Conservation (phyloP, 2,888 invertebrate genomes). For the Lepetodrilus schrolli region DNA sequence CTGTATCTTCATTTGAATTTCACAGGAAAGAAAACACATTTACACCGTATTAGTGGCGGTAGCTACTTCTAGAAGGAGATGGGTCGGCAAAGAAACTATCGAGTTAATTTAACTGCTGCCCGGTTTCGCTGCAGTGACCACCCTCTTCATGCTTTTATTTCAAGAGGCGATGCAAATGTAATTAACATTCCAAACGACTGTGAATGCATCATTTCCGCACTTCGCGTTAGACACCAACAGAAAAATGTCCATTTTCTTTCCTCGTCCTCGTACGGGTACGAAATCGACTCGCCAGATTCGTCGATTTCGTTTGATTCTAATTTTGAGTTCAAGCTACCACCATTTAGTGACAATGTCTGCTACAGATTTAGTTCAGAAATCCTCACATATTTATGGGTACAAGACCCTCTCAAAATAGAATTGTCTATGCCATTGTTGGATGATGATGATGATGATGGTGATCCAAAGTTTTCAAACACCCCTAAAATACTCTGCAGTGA, state of each 20-base stretch:
- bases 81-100: not conserved
- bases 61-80: no score
- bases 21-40: not conserved
- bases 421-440: not conserved
- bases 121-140: conserved; percentile 29
- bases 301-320: not conserved
- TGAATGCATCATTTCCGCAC: conserved; percentile 40
- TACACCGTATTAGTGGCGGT: conserved; percentile 11
- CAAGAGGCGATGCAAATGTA: conserved; percentile 45
- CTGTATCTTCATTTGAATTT: no score
- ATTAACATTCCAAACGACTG: conserved; percentile 37
- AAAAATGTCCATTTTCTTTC: not conserved
- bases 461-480: not conserved
- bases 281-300: conserved; percentile 7
- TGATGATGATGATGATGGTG: conserved; percentile 23
- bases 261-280: not conserved
- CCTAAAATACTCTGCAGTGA: conserved; percentile 40
- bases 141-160: conserved; percentile 55
- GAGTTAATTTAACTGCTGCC: conserved; percentile 34
- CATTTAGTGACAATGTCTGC: conserved; percentile 26
- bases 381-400: conserved; percentile 37
- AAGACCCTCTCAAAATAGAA: not conserved
- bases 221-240: conserved; percentile 35
- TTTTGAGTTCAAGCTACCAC: conserved; percentile 9
- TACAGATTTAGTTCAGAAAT: conserved; percentile 7